Conservation (phyloP, 2,888 invertebrate species). For the Cosmia trapezina region DNA sequence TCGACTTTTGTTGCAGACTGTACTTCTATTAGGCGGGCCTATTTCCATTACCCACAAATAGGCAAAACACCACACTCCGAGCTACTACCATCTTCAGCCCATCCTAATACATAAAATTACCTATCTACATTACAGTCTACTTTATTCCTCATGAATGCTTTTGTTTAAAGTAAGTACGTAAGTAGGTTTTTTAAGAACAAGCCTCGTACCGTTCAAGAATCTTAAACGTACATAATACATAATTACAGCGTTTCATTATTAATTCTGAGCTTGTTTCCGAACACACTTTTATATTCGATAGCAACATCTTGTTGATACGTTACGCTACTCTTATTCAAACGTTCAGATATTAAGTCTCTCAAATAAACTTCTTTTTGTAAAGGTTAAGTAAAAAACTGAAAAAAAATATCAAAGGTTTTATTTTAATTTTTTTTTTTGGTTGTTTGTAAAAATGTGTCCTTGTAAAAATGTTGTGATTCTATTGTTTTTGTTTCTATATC, state of each 20-base stretch:
- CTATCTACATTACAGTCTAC: too few relatives aligned
- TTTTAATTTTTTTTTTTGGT: background rate
- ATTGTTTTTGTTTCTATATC: background rate
- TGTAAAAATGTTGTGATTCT: background rate
- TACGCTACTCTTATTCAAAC: slow-evolving; percentile 36
- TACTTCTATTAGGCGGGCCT: too few relatives aligned
- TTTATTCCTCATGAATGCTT: too few relatives aligned
- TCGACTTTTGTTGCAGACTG: too few relatives aligned
- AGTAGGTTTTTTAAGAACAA: background rate
- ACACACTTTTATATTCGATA: slow-evolving; percentile 34
- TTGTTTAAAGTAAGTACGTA: too few relatives aligned
- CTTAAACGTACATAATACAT: slow-evolving; percentile 29
- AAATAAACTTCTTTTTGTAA: slow-evolving; percentile 32
- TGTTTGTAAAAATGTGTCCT: background rate
- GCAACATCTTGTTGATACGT: slow-evolving; percentile 38
- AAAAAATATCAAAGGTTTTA: slow-evolving; percentile 4
- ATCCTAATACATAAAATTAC: too few relatives aligned
- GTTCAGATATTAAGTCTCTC: slow-evolving; percentile 25
- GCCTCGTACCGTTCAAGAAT: slow-evolving; percentile 19
- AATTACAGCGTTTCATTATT: slow-evolving; percentile 36
- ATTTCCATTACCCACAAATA: too few relatives aligned
- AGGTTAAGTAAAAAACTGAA: background rate
- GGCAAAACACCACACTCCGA: too few relatives aligned
- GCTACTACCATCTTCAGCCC: too few relatives aligned
- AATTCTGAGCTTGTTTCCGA: slow-evolving; percentile 43